Evolutionary conservation across 2,888 invertebrate species (phyloP), one percentile per base, ranked within the genome.

Genomic region (Mimachlamys varia): DNA sequence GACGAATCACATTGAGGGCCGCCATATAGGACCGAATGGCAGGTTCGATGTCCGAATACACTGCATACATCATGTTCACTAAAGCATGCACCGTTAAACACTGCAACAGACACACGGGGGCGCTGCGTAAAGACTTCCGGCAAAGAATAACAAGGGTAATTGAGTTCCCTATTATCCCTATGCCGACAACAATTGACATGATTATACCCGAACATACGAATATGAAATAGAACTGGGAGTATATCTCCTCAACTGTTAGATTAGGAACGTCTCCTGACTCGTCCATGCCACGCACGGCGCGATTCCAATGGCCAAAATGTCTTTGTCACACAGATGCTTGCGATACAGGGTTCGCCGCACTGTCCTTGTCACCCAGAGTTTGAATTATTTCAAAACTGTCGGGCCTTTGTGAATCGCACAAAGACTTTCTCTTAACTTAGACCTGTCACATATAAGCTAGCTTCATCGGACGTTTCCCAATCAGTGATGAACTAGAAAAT

Each of bases 121-220:
- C 76, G 76, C 76, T 76, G 33, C 76, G 76, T 76, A 76, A 33
- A 22, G 76, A 76, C 76, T 76, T 76, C 27, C 33, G 76, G 33
- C 76, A 76, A 7, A 76, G 33, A 76, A 76, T 27, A 33, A 76
- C 76, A 0, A 76, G 19, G 33, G 76, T 76, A 76, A 33, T 27
- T 22, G 33, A 76, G 33, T 76, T 76, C 27, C 76, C 76, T 76
- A 76, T 76, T 33, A 76, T 33, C 10, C 76, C 76, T 13, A 76
- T 2, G 33, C 19, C 33, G 76, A 76, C 76, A 76, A 76, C 76
- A 76, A 76, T 33, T 22, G 76, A 76, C 76, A 76, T 76, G 7
- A 76, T 76, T 12, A 76, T 76, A 12, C 76, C 76, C 7, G 76
- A 76, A 33, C 76, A 76, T 7, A 76, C 17, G 76, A 33, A 76